These are phyloP conservation scores for Accipiter virgatus DNA, from an alignment of 2,113 vertebrate species.

Conservation along the genomic window DNA sequence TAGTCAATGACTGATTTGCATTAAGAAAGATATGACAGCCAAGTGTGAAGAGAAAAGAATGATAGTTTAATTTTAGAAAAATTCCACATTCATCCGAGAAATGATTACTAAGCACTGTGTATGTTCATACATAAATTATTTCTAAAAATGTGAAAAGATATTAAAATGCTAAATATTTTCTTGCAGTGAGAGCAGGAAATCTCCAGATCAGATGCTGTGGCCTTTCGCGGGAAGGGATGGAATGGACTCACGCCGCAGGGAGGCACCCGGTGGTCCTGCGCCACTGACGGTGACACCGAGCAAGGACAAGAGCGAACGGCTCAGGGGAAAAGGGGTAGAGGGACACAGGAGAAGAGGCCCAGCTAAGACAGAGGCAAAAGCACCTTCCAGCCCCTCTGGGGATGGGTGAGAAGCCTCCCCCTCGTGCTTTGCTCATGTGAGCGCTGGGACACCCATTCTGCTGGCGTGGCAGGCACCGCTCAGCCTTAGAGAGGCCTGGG, in stretches of 20 bases:
- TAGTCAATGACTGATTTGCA: slow-evolving; percentile 68
- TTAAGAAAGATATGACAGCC: slow-evolving; percentile 65
- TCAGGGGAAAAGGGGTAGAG: background rate
- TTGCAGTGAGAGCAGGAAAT: background rate
- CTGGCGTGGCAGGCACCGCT: rapidly evolving
- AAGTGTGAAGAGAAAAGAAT: slow-evolving; percentile 62
- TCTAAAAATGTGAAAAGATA: slow-evolving; percentile 52
- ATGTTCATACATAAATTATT: slow-evolving; percentile 60
- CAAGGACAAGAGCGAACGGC: rapidly evolving
- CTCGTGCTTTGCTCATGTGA: rapidly evolving
- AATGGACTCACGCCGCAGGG: rapidly evolving
- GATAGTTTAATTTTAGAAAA: slow-evolving; percentile 70
- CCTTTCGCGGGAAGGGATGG: rapidly evolving
- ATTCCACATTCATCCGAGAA: slow-evolving; percentile 61
- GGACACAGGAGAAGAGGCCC: rapidly evolving
- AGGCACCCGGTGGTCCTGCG: background rate
- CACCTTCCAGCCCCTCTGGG: background rate
- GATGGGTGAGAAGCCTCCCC: background rate
- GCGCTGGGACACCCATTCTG: background rate
- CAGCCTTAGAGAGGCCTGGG: background rate
- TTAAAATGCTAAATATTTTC: slow-evolving; percentile 60
- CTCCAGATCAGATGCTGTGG: background rate
- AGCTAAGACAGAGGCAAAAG: background rate
- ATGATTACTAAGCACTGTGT: slow-evolving; percentile 68
- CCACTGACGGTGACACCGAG: background rate